Conservation (phyloP, 2,113 vertebrate genomes). For the Hippocampus abdominalis region DNA sequence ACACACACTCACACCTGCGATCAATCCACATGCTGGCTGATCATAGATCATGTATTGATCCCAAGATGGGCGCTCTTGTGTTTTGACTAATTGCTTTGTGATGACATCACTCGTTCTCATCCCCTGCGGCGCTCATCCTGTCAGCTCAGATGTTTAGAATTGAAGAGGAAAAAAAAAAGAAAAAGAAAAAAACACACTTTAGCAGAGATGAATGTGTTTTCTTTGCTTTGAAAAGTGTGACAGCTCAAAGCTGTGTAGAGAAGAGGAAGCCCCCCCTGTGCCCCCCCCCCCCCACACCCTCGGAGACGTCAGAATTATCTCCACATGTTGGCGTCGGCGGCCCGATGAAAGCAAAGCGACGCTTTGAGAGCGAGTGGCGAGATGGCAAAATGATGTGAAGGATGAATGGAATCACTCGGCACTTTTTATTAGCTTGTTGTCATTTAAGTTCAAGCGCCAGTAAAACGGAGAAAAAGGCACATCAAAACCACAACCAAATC, state of each 20-base stretch:
- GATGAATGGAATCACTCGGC: slow-evolving; percentile 22
- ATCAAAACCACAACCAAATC: not conserved
- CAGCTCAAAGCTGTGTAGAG: slow-evolving; percentile 14
- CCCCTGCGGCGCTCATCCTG: slow-evolving; percentile 25
- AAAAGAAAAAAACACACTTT: slow-evolving; percentile 10
- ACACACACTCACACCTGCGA: slow-evolving; percentile 2
- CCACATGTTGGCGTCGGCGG: slow-evolving; percentile 13
- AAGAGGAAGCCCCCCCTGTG: not conserved
- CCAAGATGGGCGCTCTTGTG: not conserved
- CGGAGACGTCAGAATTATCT: slow-evolving; percentile 14
- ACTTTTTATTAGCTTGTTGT: not conserved
- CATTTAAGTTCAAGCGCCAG: not conserved
- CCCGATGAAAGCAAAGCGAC: slow-evolving; percentile 20
- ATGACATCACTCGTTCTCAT: not conserved
- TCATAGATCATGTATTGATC: not conserved
- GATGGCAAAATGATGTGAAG: slow-evolving; percentile 28
- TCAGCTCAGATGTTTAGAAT: slow-evolving; percentile 24
- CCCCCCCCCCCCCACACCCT: no score
- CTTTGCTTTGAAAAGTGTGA: slow-evolving; percentile 26
- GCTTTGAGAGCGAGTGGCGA: slow-evolving; percentile 41
- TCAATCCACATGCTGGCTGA: not conserved
- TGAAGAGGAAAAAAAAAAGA: slow-evolving; percentile 15
- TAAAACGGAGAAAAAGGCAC: not conserved
- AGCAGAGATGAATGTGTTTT: slow-evolving; percentile 34
- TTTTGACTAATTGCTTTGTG: slow-evolving; percentile 5